Percentiles rank a stretch among this genome's conserved stretches.
These are phyloP conservation scores for Rhadinocentrus ornatus DNA, from an alignment of 2,797 vertebrate species.

Conservation along the genomic window DNA sequence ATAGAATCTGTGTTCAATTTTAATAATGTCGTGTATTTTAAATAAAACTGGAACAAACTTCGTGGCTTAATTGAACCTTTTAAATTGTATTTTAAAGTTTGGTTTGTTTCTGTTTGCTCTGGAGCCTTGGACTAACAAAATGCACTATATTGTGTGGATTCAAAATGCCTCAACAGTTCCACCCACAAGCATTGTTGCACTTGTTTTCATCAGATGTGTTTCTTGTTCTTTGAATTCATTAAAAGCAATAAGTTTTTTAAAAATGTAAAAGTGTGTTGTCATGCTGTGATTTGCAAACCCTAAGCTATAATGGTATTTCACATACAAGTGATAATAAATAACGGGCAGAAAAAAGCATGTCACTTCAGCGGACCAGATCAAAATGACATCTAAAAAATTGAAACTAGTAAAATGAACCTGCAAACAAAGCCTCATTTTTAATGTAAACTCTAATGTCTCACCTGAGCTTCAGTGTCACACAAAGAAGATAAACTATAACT, in stretches of 20 bases:
- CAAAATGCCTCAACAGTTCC: constrained; percentile 35
- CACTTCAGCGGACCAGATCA: not conserved
- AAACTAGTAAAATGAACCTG: not conserved
- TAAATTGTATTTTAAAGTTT: constrained; percentile 14
- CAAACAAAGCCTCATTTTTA: constrained; percentile 11
- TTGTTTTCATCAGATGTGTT: constrained; percentile 23
- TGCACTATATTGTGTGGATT: constrained; percentile 43
- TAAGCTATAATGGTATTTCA: not conserved
- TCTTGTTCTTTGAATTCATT: constrained; percentile 32
- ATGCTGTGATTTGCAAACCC: not conserved
- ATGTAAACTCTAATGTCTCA: not conserved
- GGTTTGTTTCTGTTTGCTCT: constrained; percentile 19
- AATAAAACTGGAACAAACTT: not conserved
- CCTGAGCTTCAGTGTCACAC: not conserved
- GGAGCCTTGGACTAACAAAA: constrained; percentile 13
- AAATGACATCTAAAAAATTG: not conserved
- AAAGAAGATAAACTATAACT: not conserved
- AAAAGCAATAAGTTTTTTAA: constrained; percentile 28
- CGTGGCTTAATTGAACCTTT: constrained; percentile 7
- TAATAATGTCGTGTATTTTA: constrained; percentile 1
- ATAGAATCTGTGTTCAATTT: constrained; percentile 25
- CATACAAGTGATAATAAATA: too few species aligned
- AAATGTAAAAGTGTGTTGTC: constrained; percentile 9
- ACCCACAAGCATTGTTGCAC: constrained; percentile 49
- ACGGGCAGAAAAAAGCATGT: not conserved